phyloP scores from a whole-genome alignment of 2,113 vertebrate genomes.

The Oryzias woworae region DNA sequence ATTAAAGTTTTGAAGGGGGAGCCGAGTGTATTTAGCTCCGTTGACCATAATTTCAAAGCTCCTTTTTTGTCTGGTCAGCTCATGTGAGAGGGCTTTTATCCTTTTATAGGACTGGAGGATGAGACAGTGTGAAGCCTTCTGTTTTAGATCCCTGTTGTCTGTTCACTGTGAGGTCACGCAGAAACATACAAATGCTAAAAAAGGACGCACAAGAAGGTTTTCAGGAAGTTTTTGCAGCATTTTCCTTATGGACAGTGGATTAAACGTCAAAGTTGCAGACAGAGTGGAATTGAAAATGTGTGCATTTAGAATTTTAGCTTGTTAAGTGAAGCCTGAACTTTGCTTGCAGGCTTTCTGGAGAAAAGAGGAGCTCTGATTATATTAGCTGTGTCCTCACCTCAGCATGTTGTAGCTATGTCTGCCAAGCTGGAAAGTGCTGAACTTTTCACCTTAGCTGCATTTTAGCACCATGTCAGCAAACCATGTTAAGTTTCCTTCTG shows the following conservation, averaged over 20 bases:
- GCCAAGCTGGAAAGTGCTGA: conserved; percentile 24
- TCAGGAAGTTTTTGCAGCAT: conserved; percentile 29
- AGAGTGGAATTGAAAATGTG: conserved; percentile 4
- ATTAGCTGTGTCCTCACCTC: conserved; percentile 47
- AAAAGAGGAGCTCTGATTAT: conserved; percentile 33
- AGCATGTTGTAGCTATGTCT: conserved; percentile 17
- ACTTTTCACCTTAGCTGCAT: conserved; percentile 50
- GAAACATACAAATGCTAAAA: conserved; percentile 2
- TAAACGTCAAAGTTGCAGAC: conserved; percentile 45
- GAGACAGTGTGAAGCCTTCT: conserved; percentile 28
- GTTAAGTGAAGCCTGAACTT: conserved; percentile 15
- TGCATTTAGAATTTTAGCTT: conserved; percentile 13
- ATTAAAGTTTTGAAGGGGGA: conserved; percentile 41
- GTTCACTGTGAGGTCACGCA: conserved; percentile 33
- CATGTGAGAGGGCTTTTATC: conserved; percentile 62
- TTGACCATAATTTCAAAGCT: conserved; percentile 69
- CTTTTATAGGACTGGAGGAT: conserved; percentile 33
- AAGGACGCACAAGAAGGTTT: neutral
- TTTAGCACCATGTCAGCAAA: conserved; percentile 12
- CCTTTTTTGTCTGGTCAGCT: conserved; percentile 58
- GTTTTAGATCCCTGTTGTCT: conserved; percentile 48
- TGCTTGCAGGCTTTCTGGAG: conserved; percentile 26
- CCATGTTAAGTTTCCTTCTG: neutral
- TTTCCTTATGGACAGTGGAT: conserved; percentile 19
- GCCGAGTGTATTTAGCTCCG: conserved; percentile 48